Conservation (phyloP, 1,140 invertebrate species). For the Pinna nobilis region DNA sequence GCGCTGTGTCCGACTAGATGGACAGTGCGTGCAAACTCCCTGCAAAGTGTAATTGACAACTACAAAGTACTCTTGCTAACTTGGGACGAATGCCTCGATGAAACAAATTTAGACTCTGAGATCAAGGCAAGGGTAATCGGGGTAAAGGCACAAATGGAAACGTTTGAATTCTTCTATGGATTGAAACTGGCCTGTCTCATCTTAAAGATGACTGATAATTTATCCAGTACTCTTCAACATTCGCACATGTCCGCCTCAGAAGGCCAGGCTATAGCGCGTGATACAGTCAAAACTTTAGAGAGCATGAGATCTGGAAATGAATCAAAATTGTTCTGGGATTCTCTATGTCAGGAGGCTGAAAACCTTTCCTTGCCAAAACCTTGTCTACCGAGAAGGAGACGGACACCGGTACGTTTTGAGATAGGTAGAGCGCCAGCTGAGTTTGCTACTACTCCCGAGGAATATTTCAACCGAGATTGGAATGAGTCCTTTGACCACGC, state of each 20-base stretch:
- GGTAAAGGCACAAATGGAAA: background rate
- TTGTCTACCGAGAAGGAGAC: too few species aligned
- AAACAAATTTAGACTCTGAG: background rate
- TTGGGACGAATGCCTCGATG: constrained; percentile 21
- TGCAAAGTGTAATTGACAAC: constrained; percentile 19
- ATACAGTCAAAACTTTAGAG: constrained; percentile 13
- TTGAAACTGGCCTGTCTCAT: background rate
- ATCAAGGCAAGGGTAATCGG: constrained; percentile 19
- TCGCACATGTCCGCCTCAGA: constrained; percentile 4
- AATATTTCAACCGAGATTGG: too few species aligned
- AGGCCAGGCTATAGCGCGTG: background rate
- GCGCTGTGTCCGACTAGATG: constrained; percentile 27
- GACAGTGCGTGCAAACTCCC: constrained; percentile 21
- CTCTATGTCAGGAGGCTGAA: too few species aligned
- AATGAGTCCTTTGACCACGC: too few species aligned
- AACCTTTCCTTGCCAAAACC: too few species aligned
- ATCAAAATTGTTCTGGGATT: constrained; percentile 9
- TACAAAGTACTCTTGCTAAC: constrained; percentile 9
- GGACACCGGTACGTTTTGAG: too few species aligned
- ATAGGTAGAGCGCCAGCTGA: too few species aligned
- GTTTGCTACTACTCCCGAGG: too few species aligned
- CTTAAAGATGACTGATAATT: constrained; percentile 4
- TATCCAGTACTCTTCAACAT: background rate
- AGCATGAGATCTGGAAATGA: background rate
- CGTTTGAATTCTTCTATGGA: constrained; percentile 21